Base-by-base conservation (phyloP, 1,140 invertebrate genomes). In the Anastatus disparis region DNA sequence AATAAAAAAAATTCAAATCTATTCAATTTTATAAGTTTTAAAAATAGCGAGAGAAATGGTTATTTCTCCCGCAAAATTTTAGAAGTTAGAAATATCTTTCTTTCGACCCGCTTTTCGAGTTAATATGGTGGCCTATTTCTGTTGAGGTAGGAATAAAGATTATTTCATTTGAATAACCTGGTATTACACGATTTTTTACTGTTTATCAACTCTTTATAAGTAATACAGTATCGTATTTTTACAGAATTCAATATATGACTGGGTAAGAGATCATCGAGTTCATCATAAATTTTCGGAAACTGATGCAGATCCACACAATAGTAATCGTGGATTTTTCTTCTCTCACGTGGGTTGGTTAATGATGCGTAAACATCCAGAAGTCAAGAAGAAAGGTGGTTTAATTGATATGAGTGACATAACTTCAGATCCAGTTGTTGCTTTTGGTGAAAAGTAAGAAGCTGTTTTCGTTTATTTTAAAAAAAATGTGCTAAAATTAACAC, bases 241-340 rank as follows among this genome's bases (percentile, higher is more conserved):
- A 9, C 29, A 72, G 70, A 72, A 72, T 67, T 62, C 70, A 26
- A 26, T 72, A 27, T 72, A 55, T n/a, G 26, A 72, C 29, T 72
- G 70, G 70, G 70, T 72, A 3, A 42, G 70, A 22, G 70, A 72
- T 42, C 70, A 72, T 12, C 35, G 70, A 22, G 56, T 72, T 1
- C 70, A 72, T 67, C 70, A 72, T 48, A 72, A 72, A 72, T 72
- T 59, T 62, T 72, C 70, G 0, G 70, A 72, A 62, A 72, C 70
- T 6, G 48, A 72, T 48, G 70, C 70, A 10, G 70, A 72, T 38
- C 70, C 70, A 15, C 70, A 72, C 15, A 72, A 72, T 26, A 72
- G 70, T 26, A 72, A 20, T 15, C 48, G 70, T 35, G 70, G 70
- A 3, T 72, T 72, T 31, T 72, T 72, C 20, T 72, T 67, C 8